Evolutionary conservation across 2,797 vertebrate species (phyloP), one percentile per base, ranked within the genome.

Genomic region (Darevskia nairensis): DNA sequence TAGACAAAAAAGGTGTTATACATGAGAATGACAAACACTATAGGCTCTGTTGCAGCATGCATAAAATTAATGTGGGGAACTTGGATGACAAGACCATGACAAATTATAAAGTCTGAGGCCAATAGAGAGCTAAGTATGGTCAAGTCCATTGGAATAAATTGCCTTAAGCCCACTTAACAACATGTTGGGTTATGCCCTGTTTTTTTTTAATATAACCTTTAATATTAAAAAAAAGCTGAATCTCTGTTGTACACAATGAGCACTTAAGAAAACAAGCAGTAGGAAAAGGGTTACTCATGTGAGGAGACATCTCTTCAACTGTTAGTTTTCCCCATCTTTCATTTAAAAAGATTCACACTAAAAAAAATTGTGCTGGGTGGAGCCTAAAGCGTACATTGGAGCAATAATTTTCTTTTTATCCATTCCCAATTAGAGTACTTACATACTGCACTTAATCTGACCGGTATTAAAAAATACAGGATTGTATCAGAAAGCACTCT

Each of bases 1-100:
- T 97, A 97, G 97, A 96, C 96, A 97, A 94, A 95, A 96, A 97
- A 96, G 89, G 89, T 93, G 96, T 97, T 94, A 94, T 88, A 95
- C 55, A 95, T 96, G 95, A 97, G 94, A 97, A 97, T 95, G 96
- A 94, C 82, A 96, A 93, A 96, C 96, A 94, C 94, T 96, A 93
- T 94, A 95, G 94, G 94, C 92, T 94, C 86, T 92, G 93, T 89
- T 94, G 94, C 90, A 93, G 89, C 86, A 92, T 94, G 95, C 89
- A 95, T 92, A 94, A 93, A 96, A 88, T 78, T 92, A 94, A 95
- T 89, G 92, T 90, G 93, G 80, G 88, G 88, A 96, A 94, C 76
- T 84, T 89, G 93, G 94, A 93, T 95, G 95, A 93, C 55, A 96
- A 96, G 78, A 96, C 85, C 86, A 96, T 95, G 95, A 93, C 11